Evolutionary conservation across 2,113 vertebrate species (phyloP).

Genomic region (Oryzias melastigma): DNA sequence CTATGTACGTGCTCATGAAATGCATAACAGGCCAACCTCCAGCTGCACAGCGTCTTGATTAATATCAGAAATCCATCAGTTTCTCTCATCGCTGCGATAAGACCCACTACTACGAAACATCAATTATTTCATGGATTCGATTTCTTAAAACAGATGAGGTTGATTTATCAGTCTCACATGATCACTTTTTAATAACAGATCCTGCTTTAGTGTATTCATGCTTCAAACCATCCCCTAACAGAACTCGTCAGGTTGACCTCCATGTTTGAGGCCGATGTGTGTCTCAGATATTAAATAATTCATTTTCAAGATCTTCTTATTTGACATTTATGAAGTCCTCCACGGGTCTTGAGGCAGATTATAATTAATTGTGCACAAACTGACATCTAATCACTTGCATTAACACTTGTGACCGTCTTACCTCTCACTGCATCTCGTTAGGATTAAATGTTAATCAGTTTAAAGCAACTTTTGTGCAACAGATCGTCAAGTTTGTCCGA

Average conservation of each 20-base stretch:
- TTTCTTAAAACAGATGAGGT: conserved; percentile 33
- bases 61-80: conserved; percentile 3
- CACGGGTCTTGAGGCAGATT: not conserved
- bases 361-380: conserved; percentile 26
- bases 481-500: not conserved
- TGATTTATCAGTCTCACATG: conserved; percentile 19
- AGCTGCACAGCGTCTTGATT: too few species aligned
- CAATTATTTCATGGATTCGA: conserved; percentile 28
- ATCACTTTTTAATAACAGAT: conserved; percentile 23
- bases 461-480: not conserved
- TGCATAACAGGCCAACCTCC: not conserved
- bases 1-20: too few species aligned
- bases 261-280: not conserved
- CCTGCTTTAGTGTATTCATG: conserved; percentile 1
- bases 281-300: conserved; percentile 29
- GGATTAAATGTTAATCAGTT: conserved; percentile 1
- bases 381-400: conserved; percentile 26
- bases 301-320: conserved; percentile 12
- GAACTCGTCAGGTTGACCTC: conserved; percentile 8
- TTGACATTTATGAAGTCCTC: conserved; percentile 7
- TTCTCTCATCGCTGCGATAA: conserved; percentile 3
- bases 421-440: not conserved
- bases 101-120: conserved; percentile 7
- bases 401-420: conserved; percentile 16
- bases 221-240: conserved; percentile 10